These are phyloP conservation scores for Parazoanthus darwini DNA, from an alignment of 92 coral and sea anemone species.

Conservation along the genomic window DNA sequence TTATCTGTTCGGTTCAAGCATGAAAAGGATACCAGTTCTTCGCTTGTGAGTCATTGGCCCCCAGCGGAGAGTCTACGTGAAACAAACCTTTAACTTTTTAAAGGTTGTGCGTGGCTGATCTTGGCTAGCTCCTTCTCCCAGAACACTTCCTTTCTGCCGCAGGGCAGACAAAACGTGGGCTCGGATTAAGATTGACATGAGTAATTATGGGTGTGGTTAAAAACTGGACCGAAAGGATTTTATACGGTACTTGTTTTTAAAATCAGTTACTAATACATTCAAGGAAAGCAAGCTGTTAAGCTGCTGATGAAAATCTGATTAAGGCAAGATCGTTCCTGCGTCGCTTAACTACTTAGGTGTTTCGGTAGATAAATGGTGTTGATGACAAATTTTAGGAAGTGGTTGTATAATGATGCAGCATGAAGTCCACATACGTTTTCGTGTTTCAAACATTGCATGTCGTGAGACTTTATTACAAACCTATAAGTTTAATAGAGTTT, in stretches of 20 bases:
- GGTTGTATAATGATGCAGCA: not conserved
- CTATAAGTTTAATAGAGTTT: no score
- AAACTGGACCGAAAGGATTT: not conserved
- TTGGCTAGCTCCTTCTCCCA: no score
- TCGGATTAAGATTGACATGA: not conserved
- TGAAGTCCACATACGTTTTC: not conserved
- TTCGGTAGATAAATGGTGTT: not conserved
- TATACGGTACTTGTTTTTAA: not conserved
- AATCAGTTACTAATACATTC: not conserved
- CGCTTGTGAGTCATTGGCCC: conserved; percentile 1
- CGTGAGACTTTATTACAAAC: no score
- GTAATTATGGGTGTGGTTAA: not conserved
- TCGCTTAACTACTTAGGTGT: not conserved
- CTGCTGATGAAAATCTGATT: not conserved
- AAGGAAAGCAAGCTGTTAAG: not conserved
- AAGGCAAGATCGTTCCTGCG: not conserved
- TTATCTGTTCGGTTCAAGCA: not conserved
- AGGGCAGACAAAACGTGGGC: not conserved
- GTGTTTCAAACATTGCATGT: no score
- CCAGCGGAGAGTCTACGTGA: conserved; percentile 13
- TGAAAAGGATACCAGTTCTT: not conserved
- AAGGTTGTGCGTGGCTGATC: not conserved
- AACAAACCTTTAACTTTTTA: not conserved
- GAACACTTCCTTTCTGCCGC: not conserved
- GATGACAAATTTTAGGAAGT: not conserved